These are phyloP conservation scores for Drosophila murphyi DNA, from an alignment of 1,140 invertebrate species.

Conservation along the genomic window DNA sequence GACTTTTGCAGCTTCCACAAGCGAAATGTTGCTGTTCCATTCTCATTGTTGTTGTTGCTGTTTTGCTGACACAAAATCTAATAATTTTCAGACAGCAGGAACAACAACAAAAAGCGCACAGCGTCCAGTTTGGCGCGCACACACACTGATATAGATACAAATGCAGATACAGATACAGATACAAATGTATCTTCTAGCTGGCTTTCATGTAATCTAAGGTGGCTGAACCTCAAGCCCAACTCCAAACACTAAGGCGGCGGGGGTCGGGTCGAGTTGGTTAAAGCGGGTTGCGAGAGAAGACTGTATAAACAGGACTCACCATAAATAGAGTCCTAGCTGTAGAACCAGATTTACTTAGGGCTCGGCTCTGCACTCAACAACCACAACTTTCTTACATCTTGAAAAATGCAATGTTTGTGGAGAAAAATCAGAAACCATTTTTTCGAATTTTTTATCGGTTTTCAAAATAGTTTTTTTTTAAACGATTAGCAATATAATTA, in stretches of 20 bases:
- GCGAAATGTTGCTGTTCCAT: slow-evolving; percentile 16
- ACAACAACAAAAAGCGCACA: slow-evolving; percentile 40
- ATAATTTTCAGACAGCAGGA: slow-evolving; percentile 54
- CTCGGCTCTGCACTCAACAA: background rate
- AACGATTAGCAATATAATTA: no score
- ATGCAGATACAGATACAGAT: slow-evolving; percentile 40
- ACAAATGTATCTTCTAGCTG: slow-evolving; percentile 45
- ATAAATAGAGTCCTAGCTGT: slow-evolving; percentile 63
- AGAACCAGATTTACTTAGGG: slow-evolving; percentile 40
- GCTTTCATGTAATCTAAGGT: slow-evolving; percentile 63
- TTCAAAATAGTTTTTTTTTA: no score
- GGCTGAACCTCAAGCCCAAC: slow-evolving; percentile 60
- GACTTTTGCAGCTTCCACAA: slow-evolving; percentile 63
- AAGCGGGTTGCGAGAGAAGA: background rate
- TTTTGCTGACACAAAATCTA: slow-evolving; percentile 53
- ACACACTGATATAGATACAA: slow-evolving; percentile 41
- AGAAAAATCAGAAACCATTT: no score
- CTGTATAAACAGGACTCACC: slow-evolving; percentile 43
- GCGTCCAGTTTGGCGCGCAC: slow-evolving; percentile 55
- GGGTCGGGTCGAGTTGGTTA: background rate
- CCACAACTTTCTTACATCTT: no score
- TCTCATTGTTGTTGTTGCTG: slow-evolving; percentile 47
- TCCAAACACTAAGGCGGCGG: background rate
- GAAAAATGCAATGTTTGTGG: no score
- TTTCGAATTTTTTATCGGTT: no score